These are phyloP conservation scores for Plectropomus leopardus DNA, from an alignment of 2,113 vertebrate genomes.

Conservation along the genomic window DNA sequence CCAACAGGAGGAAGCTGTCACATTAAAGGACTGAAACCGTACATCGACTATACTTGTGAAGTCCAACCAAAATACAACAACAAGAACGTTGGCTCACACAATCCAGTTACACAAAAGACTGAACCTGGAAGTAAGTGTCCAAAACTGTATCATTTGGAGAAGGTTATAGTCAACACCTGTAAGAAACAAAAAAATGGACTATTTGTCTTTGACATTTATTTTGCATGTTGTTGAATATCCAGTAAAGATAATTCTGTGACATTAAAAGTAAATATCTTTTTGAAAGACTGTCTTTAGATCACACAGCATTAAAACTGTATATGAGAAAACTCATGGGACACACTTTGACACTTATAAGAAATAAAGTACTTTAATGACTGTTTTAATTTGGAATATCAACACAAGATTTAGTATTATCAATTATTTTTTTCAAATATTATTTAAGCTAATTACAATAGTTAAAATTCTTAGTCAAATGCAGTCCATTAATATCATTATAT, in stretches of 20 bases:
- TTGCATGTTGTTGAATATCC: not conserved
- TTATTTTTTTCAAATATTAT: too few relatives aligned
- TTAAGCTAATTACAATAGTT: too few relatives aligned
- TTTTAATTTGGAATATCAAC: too few relatives aligned
- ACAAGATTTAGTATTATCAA: too few relatives aligned
- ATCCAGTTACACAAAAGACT: not conserved
- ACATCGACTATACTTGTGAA: accelerated
- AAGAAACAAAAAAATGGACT: not conserved
- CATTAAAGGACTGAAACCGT: not conserved
- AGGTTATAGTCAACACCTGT: not conserved
- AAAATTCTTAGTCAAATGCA: too few relatives aligned
- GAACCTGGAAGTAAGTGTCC: constrained; percentile 80
- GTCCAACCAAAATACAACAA: not conserved
- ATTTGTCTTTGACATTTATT: not conserved
- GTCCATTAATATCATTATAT: not conserved
- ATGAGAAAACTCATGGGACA: not conserved
- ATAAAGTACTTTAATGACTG: too few relatives aligned
- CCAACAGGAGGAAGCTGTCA: accelerated
- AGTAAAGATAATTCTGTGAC: too few relatives aligned
- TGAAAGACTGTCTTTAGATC: too few relatives aligned
- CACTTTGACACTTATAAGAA: too few relatives aligned
- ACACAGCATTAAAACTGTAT: too few relatives aligned
- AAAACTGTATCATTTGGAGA: too few relatives aligned
- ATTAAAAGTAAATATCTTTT: not conserved
- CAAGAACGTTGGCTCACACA: accelerated